Percentiles rank a stretch among this genome's conserved stretches.
Evolutionary conservation across 2,113 vertebrate genomes (phyloP).

Genomic region (Grammomys surdaster): DNA sequence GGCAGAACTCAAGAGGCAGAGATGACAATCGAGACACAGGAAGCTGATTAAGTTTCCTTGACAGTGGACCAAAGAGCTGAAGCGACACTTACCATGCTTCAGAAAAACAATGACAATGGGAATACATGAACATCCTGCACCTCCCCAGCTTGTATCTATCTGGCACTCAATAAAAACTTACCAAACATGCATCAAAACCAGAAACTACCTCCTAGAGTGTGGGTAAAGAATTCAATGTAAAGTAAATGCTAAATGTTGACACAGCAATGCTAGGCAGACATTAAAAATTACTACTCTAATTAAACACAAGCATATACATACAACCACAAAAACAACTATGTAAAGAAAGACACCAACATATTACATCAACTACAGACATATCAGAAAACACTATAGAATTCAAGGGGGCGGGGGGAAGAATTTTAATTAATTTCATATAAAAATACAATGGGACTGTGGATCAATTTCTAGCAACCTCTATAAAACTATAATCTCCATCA

Average conservation of each 20-base stretch:
- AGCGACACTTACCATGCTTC: neutral
- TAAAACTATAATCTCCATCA: neutral
- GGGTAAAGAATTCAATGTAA: neutral
- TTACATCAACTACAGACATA: neutral
- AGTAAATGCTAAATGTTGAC: neutral
- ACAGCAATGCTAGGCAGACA: neutral
- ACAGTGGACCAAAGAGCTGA: neutral
- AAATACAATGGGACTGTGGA: neutral
- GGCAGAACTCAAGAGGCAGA: neutral
- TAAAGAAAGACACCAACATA: neutral
- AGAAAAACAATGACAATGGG: neutral
- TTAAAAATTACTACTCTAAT: neutral
- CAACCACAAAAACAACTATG: neutral
- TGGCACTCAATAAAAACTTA: neutral
- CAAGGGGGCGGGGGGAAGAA: neutral
- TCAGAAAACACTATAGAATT: neutral
- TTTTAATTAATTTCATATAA: neutral
- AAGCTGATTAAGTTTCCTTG: neutral
- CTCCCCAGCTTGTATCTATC: neutral
- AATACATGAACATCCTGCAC: neutral
- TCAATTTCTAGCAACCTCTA: neutral
- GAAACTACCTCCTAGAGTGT: neutral
- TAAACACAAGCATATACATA: neutral
- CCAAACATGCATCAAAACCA: neutral
- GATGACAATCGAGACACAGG: neutral